Percentiles rank a stretch among this genome's conserved stretches.
Evolutionary conservation across 2,888 invertebrate species (phyloP).

Genomic region (Galerucella nymphaeae): DNA sequence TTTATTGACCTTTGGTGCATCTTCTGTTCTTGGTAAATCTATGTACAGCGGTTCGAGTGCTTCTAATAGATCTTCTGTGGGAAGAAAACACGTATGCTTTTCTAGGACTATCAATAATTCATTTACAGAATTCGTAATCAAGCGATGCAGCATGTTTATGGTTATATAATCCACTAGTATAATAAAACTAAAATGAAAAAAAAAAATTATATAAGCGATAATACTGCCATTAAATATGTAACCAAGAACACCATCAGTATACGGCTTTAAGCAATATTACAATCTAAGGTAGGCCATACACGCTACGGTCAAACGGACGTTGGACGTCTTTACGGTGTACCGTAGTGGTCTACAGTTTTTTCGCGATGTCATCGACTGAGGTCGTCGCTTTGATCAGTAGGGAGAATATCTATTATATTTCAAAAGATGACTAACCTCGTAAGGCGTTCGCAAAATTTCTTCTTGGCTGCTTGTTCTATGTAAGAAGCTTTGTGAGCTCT

Average conservation of each 20-base stretch:
- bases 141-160: conserved; percentile 74
- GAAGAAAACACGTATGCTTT: conserved; percentile 68
- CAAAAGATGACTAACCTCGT: conserved; percentile 71
- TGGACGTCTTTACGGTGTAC: no score
- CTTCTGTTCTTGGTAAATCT: conserved; percentile 63
- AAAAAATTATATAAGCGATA: neutral
- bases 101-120: conserved; percentile 70
- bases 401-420: neutral
- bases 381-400: no score
- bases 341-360: no score
- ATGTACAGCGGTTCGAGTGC: conserved; percentile 60
- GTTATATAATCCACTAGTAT: conserved; percentile 79
- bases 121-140: conserved; percentile 73
- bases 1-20: conserved; percentile 60
- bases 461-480: conserved; percentile 87
- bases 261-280: no score
- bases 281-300: no score
- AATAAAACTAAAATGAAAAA: conserved; percentile 71
- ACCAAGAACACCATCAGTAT: no score
- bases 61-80: conserved; percentile 62
- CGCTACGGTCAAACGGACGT: no score
- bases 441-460: conserved; percentile 81
- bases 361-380: no score
- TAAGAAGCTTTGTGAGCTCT: conserved; percentile 69
- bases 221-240: no score